Evolutionary conservation across 2,797 vertebrate species (phyloP).

Genomic region (Helostoma temminkii): DNA sequence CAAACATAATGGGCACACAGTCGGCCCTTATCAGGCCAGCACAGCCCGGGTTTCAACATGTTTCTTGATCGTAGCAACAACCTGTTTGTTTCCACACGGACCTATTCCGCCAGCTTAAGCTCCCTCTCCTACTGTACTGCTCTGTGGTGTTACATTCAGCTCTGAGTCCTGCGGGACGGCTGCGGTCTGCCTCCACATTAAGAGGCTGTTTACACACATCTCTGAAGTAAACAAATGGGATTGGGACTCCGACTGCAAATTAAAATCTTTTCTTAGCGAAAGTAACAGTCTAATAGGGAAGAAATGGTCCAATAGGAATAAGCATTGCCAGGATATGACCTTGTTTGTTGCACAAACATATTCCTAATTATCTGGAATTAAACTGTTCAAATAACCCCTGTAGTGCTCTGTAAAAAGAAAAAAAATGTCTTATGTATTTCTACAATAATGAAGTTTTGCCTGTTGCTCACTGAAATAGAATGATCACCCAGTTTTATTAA

Average conservation of each 20-base stretch:
- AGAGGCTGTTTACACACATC: constrained; percentile 61
- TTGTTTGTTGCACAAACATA: constrained; percentile 51
- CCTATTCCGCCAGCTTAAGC: constrained; percentile 44
- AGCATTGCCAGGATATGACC: constrained; percentile 37
- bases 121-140: constrained; percentile 36
- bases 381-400: constrained; percentile 35
- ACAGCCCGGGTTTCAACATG: constrained; percentile 48
- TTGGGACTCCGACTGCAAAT: constrained; percentile 61
- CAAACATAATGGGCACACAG: constrained; percentile 52
- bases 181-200: constrained; percentile 46
- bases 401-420: constrained; percentile 3
- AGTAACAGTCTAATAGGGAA: constrained; percentile 51
- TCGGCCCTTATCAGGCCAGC: constrained; percentile 64
- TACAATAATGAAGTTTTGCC: constrained; percentile 23
- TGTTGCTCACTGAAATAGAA: not conserved
- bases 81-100: constrained; percentile 48
- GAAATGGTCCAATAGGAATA: constrained; percentile 49
- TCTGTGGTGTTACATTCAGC: constrained; percentile 47
- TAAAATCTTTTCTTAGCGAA: constrained; percentile 59
- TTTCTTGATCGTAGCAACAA: constrained; percentile 44
- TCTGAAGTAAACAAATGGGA: constrained; percentile 73
- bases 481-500: not conserved
- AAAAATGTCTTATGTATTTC: constrained; percentile 4
- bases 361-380: constrained; percentile 43
- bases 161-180: constrained; percentile 47